phyloP scores from a whole-genome alignment of 2,888 invertebrate species.

The Cephus runcator region DNA sequence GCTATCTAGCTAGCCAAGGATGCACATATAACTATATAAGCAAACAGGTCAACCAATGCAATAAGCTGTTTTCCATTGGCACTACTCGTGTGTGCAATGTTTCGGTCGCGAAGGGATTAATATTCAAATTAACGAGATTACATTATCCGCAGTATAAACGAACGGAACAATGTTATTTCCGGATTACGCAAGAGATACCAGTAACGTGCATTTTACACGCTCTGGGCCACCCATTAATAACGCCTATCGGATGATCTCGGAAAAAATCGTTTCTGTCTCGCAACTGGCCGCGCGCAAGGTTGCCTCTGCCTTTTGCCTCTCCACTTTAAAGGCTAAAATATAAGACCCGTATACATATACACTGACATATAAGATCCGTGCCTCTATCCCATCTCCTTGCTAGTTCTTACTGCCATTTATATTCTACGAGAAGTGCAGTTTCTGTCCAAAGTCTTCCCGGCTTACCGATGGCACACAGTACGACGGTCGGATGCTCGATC shows the following conservation, averaged over 20 bases:
- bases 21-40: neutral
- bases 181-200: conserved; percentile 6
- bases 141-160: conserved; percentile 10
- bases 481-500: neutral
- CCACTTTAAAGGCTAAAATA: neutral
- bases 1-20: neutral
- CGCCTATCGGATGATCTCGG: neutral
- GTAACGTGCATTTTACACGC: neutral
- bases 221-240: neutral
- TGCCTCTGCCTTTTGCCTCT: too few relatives aligned
- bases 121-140: conserved; percentile 19
- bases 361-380: too few relatives aligned
- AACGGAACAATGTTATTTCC: conserved; percentile 15
- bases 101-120: conserved; percentile 16
- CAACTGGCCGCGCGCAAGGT: too few relatives aligned
- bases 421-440: too few relatives aligned
- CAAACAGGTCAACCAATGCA: neutral
- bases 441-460: too few relatives aligned
- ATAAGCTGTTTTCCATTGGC: neutral
- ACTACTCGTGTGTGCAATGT: conserved; percentile 10
- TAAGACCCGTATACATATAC: neutral
- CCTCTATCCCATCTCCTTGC: neutral
- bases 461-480: neutral
- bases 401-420: neutral
- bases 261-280: neutral